Evolutionary conservation across 2,113 vertebrate species (phyloP), one percentile per base, ranked within the genome.

Genomic region (Protomyctophum bolini): DNA sequence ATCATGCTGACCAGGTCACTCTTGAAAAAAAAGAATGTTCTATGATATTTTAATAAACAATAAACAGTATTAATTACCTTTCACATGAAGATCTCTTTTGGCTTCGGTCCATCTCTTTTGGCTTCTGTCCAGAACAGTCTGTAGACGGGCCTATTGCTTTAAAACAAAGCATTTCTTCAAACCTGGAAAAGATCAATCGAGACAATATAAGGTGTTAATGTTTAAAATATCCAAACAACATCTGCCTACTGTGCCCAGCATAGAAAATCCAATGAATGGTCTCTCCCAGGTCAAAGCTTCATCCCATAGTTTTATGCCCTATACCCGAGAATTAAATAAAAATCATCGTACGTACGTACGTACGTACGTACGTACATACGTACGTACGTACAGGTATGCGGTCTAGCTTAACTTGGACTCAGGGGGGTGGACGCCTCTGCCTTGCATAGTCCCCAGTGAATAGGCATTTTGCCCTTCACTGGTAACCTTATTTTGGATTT

Each of bases 121-220:
- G 28, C 58, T 65, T 66, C 8, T 1, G 33, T 41, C 33, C 51
- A 49, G n/a, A 66, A 52, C 49, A 5, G 46, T 55, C 10, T 33
- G 12, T 63, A 66, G 2, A 45, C 33, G 4, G 33, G 33, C 21
- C 21, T 21, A 21, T 41, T 41, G 33, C 33, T 41, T 41, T 41
- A 41, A 21, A 41, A 3, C 33, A 10, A 33, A 10, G 41, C 10
- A 5, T 48, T 55, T 69, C 10, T 48, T 60, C 3, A 33, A 46
- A 59, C n/a, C 10, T 41, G 11, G 6, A 63, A 55, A 60, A 66
- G 2, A 63, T 55, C 11, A 66, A n/a, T 63, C 68, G 15, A 29
- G n/a, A 68, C 69, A 72, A 41, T 70, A 70, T 28, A 70, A 79
- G 70, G 33, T 54, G 51, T 72, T 46, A 50, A 54, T 75, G 81